Percentiles rank a stretch among this genome's conserved stretches.
phyloP scores from a whole-genome alignment of 2,888 invertebrate species.

The Hypomecis atomaria region DNA sequence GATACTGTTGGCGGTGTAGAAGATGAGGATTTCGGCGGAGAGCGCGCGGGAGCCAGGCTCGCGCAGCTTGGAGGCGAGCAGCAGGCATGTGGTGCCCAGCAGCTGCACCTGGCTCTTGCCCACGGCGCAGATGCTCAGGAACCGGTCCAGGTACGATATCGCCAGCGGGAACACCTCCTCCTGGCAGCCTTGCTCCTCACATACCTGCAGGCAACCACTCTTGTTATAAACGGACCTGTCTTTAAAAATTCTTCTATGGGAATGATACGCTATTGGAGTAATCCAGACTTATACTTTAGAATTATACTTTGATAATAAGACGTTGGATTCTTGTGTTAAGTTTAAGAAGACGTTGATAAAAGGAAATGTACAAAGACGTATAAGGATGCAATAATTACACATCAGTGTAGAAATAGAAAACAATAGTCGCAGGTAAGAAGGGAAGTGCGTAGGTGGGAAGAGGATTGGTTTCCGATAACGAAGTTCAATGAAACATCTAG shows the following conservation, averaged over 20 bases:
- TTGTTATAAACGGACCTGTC: constrained; percentile 38
- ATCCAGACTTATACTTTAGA: no score
- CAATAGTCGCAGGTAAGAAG: no score
- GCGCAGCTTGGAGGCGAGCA: constrained; percentile 96
- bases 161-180: constrained; percentile 97
- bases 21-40: constrained; percentile 92
- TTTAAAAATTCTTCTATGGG: not conserved
- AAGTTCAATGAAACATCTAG: constrained; percentile 50
- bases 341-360: no score
- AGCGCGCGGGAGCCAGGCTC: constrained; percentile 91
- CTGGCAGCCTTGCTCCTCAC: constrained; percentile 96
- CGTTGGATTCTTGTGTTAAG: no score
- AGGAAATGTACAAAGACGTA: no score
- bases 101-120: constrained; percentile 95
- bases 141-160: constrained; percentile 96
- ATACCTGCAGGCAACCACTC: constrained; percentile 88
- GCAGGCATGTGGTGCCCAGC: constrained; percentile 95
- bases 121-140: constrained; percentile 93
- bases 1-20: constrained; percentile 97
- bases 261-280: no score
- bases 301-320: no score
- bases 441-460: no score
- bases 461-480: constrained; percentile 15
- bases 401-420: no score
- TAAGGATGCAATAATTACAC: no score